Percentiles rank a stretch among this genome's conserved stretches.
These are phyloP conservation scores for Enoplosus armatus DNA, from an alignment of 2,797 vertebrate genomes.

Conservation along the genomic window DNA sequence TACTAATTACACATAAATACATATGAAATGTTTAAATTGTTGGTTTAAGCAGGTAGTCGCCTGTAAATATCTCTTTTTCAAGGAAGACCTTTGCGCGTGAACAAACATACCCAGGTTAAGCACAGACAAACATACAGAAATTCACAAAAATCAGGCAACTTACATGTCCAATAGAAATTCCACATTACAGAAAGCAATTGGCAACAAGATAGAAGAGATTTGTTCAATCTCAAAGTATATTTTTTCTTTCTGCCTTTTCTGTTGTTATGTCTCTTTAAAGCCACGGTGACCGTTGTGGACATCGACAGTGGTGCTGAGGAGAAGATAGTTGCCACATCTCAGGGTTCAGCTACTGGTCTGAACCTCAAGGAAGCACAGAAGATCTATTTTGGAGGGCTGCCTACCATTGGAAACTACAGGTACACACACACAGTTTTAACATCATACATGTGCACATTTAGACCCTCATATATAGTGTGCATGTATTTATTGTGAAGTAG, in stretches of 20 bases:
- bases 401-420: conserved; percentile 94
- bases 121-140: too few relatives aligned
- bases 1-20: neutral
- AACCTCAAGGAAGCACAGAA: conserved; percentile 93
- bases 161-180: neutral
- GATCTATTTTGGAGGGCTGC: conserved; percentile 97
- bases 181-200: too few relatives aligned
- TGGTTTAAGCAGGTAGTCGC: neutral
- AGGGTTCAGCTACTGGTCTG: conserved; percentile 93
- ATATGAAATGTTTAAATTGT: neutral
- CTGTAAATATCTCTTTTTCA: neutral
- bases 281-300: conserved; percentile 92
- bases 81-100: neutral
- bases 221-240: neutral
- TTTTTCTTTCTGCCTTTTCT: neutral
- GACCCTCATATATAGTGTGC: neutral
- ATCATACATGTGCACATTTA: neutral
- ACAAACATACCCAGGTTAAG: neutral
- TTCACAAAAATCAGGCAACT: neutral
- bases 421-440: conserved; percentile 67
- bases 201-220: too few relatives aligned
- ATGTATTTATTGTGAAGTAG: neutral
- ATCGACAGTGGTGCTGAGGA: conserved; percentile 90
- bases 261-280: conserved; percentile 72
- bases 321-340: conserved; percentile 84